Evolutionary conservation across 1,140 invertebrate genomes (phyloP).

Genomic region (Lepidostoma basale): DNA sequence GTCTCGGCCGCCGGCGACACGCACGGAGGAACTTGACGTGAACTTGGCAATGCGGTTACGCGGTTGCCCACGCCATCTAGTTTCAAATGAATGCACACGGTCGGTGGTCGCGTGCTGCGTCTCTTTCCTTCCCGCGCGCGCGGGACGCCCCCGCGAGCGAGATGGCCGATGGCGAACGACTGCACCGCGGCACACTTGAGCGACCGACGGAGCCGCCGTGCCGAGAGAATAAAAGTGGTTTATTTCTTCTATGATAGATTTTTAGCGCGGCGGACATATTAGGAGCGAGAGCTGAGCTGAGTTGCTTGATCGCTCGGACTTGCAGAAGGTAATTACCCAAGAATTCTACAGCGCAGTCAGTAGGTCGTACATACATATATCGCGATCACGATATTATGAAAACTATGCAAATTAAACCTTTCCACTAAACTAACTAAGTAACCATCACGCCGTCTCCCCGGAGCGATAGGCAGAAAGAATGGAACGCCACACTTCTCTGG

Average conservation of each 20-base stretch:
- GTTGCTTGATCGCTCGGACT: background rate
- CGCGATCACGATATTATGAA: background rate
- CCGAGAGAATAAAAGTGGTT: constrained; percentile 31
- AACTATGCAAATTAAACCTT: background rate
- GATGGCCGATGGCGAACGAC: background rate
- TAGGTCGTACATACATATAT: background rate
- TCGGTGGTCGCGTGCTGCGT: constrained; percentile 17
- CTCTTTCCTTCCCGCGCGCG: background rate
- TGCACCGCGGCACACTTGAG: constrained; percentile 23
- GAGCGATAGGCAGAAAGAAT: too few relatives aligned
- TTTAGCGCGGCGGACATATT: constrained; percentile 22
- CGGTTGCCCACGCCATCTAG: constrained; percentile 28
- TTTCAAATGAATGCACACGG: constrained; percentile 27
- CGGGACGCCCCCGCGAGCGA: constrained; percentile 2
- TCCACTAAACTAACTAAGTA: background rate
- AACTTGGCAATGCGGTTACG: constrained; percentile 34
- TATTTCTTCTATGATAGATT: constrained; percentile 33
- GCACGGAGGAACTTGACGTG: constrained; percentile 27
- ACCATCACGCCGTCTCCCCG: too few relatives aligned
- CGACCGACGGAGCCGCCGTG: constrained; percentile 19
- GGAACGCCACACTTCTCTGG: too few relatives aligned
- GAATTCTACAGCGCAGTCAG: background rate
- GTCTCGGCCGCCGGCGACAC: constrained; percentile 23
- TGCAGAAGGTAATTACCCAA: background rate
- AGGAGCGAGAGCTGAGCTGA: background rate